Evolutionary conservation across 1,140 invertebrate species (phyloP).

Genomic region (Pogonomyrmex barbatus): DNA sequence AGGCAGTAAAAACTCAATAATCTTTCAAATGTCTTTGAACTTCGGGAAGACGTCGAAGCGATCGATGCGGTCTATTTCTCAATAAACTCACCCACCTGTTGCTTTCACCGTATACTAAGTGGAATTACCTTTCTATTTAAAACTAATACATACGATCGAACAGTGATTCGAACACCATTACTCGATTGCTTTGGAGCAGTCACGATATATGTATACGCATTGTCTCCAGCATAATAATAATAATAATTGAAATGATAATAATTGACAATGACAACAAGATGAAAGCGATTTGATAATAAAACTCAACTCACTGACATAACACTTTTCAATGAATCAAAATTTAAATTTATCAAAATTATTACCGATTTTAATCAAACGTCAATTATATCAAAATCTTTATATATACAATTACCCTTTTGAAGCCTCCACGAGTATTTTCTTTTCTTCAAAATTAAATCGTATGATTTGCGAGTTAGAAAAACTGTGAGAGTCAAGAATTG

Average conservation of each 20-base stretch:
- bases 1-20: not conserved
- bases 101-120: constrained; percentile 64
- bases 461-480: too few species aligned
- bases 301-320: not conserved
- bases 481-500: too few species aligned
- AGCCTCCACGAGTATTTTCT: too few species aligned
- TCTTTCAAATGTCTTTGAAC: constrained; percentile 30
- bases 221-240: constrained; percentile 4
- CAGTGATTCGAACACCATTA: not conserved
- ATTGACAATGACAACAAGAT: not conserved
- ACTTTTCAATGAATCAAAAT: not conserved
- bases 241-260: not conserved
- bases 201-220: not conserved
- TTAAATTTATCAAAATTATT: not conserved
- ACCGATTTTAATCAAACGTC: too few species aligned
- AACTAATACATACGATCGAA: constrained; percentile 14
- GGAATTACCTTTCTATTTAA: constrained; percentile 56
- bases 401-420: too few species aligned
- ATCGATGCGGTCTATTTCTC: constrained; percentile 57
- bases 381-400: not conserved
- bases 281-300: not conserved
- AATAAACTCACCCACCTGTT: constrained; percentile 44
- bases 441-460: too few species aligned
- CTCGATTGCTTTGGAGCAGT: constrained; percentile 6
- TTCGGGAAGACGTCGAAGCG: not conserved